Evolutionary conservation across 2,888 invertebrate genomes (phyloP).

Genomic region (Leptinotarsa tumamoca): DNA sequence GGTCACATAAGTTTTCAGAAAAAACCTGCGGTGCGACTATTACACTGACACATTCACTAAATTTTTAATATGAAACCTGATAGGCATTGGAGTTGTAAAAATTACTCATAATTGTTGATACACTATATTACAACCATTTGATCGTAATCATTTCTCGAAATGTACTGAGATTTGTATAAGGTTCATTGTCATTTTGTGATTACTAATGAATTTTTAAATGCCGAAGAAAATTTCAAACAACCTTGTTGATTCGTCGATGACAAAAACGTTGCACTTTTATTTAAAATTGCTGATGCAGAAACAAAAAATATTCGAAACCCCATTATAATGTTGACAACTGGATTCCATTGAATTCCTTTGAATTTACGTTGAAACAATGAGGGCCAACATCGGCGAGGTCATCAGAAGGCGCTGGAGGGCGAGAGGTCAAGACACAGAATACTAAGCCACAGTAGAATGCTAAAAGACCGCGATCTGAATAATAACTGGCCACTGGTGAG

Average conservation of each 20-base stretch:
- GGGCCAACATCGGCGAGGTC: too few species aligned
- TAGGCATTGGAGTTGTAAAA: too few species aligned
- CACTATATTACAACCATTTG: too few species aligned
- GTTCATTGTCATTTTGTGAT: constrained; percentile 38
- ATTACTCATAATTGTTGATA: too few species aligned
- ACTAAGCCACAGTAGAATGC: too few species aligned
- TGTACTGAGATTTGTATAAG: background rate
- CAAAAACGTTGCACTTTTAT: constrained; percentile 31
- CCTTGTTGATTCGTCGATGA: constrained; percentile 29
- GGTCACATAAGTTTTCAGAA: too few species aligned
- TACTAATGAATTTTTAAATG: constrained; percentile 28
- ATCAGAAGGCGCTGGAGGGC: too few species aligned
- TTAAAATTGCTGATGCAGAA: constrained; percentile 37
- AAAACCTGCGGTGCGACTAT: too few species aligned
- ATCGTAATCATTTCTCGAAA: background rate
- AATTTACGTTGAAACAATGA: background rate
- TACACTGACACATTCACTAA: too few species aligned
- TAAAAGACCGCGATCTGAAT: background rate
- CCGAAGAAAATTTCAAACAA: constrained; percentile 40
- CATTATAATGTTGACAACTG: background rate
- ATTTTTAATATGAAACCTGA: too few species aligned
- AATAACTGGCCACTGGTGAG: too few species aligned
- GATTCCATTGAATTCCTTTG: background rate
- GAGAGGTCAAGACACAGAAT: too few species aligned
- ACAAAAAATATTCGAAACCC: constrained; percentile 25